Base-by-base conservation (phyloP, 2,797 vertebrate species). In the Morus bassanus region DNA sequence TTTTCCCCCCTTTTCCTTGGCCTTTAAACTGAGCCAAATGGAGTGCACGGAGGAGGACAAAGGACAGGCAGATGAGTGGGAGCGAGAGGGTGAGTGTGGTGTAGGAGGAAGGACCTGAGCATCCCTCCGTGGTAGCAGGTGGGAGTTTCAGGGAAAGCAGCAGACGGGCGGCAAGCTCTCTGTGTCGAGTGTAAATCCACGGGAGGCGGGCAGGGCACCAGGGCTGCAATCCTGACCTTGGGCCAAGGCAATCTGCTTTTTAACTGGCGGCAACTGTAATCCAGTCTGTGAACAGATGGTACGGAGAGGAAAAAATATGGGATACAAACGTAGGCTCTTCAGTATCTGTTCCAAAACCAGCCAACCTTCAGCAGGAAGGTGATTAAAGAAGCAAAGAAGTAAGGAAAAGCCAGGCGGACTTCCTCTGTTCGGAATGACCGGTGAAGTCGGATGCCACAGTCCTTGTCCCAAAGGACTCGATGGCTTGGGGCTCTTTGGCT, bases 201-300 rank as follows among this genome's bases (percentile, higher is more conserved):
- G 3, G 74, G 59, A 96, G 79, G 85, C 48, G 83, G 61, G 89
- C 51, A 91, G 72, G 82, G 94, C 91, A 77, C 60, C 4, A 16
- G 90, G 90, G 93, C 90, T 97, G 91, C 0, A 19, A 65, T 96
- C 59, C 95, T 93, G 97, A 98, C 95, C 97, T 96, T 96, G 88
- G 95, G 93, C 96, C 96, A 98, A 97, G 68, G 87, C 96, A 98
- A 97, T 97, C 96, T 97, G 97, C 89, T 98, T 97, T 97, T 95
- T 97, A 98, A 97, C 97, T 95, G 76, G 91, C 61, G 8, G 95
- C 95, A 97, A 98, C 95, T 95, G 91, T 97, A 98, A 97, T 96
- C 95, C 89, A 96, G 93, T 96, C 95, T 83, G 60, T 5, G 76
- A 98, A 97, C 98, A 98, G 98, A 98, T 98, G 98, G 98, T 24